Evolutionary conservation across 2,113 vertebrate species (phyloP), one percentile per base, ranked within the genome.

Genomic region (Ramphastos sulfuratus): DNA sequence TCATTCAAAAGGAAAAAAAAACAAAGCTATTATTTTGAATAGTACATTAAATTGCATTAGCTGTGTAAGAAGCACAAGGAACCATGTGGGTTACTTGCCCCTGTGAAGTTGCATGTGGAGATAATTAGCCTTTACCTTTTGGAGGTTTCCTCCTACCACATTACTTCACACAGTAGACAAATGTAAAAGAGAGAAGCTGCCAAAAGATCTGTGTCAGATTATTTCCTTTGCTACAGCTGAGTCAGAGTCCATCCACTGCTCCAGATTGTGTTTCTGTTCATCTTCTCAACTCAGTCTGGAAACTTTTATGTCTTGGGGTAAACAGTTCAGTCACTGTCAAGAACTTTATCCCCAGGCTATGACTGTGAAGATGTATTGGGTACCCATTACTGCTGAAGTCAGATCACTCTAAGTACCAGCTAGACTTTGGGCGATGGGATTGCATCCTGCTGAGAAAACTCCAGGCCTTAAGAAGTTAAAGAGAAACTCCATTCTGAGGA

Each of bases 81-180:
- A 6, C 25, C 20, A 18, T 4, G 31, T 27, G 33, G 7, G 28
- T 64, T 78, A 84, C 12, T 4, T 63, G 33, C 3, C 33, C 13
- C 35, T 16, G 24, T 1, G 1, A 78, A 92, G 33, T 46, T 28
- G 28, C 10, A 0, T 23, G 9, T 55, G 16, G 11, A 85, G 39
- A 12, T 9, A 69, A 46, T 6, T 9, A 55, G 27, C 48, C 35
- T 1, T 1, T 61, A 28, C 46, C 30, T 1, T 1, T 2, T 74
- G 69, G 4, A 61, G 39, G 8, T 78, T 87, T 92, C 30, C 37
- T 89, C 27, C 63, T 15, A 60, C 31, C 30, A 25, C 18, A 55
- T 76, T 85, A 76, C n/a, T 37, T 87, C 56, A 76, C 6, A 18
- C 1, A 48, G 25, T 2, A 42, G 19, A 55, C 3, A 14, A 46